phyloP scores from a whole-genome alignment of 2,888 invertebrate species.

The Dexiosoma caninum region DNA sequence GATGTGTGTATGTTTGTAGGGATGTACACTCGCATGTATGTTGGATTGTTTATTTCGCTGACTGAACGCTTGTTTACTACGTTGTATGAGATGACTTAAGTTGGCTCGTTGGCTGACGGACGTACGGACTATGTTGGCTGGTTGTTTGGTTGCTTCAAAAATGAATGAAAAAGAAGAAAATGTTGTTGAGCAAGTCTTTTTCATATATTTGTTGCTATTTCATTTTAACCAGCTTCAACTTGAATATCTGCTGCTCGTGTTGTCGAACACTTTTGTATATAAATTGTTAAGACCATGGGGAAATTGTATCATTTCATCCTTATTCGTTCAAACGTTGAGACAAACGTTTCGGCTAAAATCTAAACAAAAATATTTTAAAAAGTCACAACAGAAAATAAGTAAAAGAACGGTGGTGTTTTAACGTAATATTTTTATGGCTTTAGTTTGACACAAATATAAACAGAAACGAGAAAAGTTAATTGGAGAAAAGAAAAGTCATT shows the following conservation, averaged over 20 bases:
- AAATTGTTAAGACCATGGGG: conserved; percentile 78
- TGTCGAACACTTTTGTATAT: conserved; percentile 75
- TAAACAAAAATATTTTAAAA: conserved; percentile 39
- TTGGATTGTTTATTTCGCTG: neutral
- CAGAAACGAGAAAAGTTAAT: conserved; percentile 65
- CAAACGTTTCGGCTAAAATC: conserved; percentile 68
- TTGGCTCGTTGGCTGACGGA: no score
- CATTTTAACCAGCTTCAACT: conserved; percentile 18
- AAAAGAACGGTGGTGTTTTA: conserved; percentile 57
- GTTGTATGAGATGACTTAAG: conserved; percentile 40
- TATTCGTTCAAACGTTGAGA: conserved; percentile 78
- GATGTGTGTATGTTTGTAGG: neutral
- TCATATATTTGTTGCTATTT: conserved; percentile 17
- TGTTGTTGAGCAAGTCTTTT: conserved; percentile 55
- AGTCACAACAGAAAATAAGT: neutral
- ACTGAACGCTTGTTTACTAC: conserved; percentile 23
- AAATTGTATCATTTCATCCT: conserved; percentile 79
- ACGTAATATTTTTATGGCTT: conserved; percentile 44
- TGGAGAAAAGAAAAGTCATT: conserved; percentile 14
- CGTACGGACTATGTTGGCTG: no score
- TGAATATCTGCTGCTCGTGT: conserved; percentile 19
- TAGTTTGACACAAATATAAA: conserved; percentile 63
- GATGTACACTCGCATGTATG: neutral
- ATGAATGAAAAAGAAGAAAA: conserved; percentile 62
- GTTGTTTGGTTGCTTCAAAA: conserved; percentile 5